These are phyloP conservation scores for Anastatus disparis DNA, from an alignment of 1,140 invertebrate species.

Conservation along the genomic window DNA sequence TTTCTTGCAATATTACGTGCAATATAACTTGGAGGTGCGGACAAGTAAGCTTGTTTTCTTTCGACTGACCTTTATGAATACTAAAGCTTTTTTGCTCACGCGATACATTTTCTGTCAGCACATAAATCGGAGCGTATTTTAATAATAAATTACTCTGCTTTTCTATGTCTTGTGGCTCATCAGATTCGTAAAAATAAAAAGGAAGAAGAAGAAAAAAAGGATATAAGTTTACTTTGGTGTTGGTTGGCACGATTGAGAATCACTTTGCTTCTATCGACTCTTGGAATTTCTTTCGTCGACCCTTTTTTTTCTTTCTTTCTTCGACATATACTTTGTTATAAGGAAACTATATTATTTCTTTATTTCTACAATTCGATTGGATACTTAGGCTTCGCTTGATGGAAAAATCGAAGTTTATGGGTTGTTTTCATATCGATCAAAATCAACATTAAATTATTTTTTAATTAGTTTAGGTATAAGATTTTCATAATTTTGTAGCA, in stretches of 20 bases:
- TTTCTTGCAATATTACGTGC: too few relatives aligned
- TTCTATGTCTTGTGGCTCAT: neutral
- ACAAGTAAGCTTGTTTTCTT: neutral
- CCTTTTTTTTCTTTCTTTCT: neutral
- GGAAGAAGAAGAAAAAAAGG: too few relatives aligned
- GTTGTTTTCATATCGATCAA: too few relatives aligned
- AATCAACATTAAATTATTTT: too few relatives aligned
- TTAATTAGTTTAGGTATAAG: too few relatives aligned
- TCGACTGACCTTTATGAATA: constrained; percentile 63
- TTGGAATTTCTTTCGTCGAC: constrained; percentile 5
- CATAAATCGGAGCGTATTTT: constrained; percentile 45
- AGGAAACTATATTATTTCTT: too few relatives aligned
- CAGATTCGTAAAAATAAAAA: neutral
- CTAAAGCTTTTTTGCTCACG: constrained; percentile 47
- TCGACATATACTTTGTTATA: too few relatives aligned
- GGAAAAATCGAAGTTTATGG: too few relatives aligned
- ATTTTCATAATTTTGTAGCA: too few relatives aligned
- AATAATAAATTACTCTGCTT: constrained; percentile 52
- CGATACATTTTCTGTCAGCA: constrained; percentile 40
- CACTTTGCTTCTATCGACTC: constrained; percentile 15
- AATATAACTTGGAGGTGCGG: too few relatives aligned
- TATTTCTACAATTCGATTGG: too few relatives aligned
- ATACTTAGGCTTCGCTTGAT: too few relatives aligned
- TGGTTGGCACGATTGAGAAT: constrained; percentile 14
- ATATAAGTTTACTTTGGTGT: neutral